Evolutionary conservation across 2,113 vertebrate genomes (phyloP), one percentile per base, ranked within the genome.

Genomic region (Elephantulus edwardii): DNA sequence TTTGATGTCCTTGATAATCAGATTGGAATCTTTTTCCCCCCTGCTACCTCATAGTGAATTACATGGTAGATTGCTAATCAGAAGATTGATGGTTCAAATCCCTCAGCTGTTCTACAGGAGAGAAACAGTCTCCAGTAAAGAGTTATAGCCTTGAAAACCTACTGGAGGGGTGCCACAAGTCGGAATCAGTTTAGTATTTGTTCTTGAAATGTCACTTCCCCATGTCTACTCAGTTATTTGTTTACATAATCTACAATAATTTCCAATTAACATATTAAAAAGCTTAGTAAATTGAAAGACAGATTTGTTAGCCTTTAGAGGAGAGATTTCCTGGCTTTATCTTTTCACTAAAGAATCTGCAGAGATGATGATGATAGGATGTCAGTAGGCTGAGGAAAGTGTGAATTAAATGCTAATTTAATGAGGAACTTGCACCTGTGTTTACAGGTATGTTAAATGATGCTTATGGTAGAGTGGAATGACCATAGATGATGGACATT

Each of bases 271-370:
- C 5, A 70, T 83, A 75, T 22, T 86, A 38, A 56, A 85, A 92
- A 72, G 11, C 58, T 81, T 81, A 42, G n/a, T 40, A 75, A 48
- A 58, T 76, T 86, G 74, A 40, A 81, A 86, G 76, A 48, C 44
- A 54, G 20, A 33, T 14, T 94, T 79, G 8, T 38, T 90, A 90
- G 84, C 38, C 42, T 88, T 88, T 77, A n/a, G 79, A 83, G 71
- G 52, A 42, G 33, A 78, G 35, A 2, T 72, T 30, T 83, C 28
- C 12, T 60, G 60, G 40, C 56, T 89, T 35, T 71, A 2, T 9
- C 44, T 54, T 71, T 70, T 28, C 17, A 6, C 35, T 70, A 42
- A 74, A 79, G 64, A 35, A 72, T 92, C 30, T 74, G 38, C 35
- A 62, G 64, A 84, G 33, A 74, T 85, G 48, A 66, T 80, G 28